Evolutionary conservation across 2,888 invertebrate species (phyloP).

Genomic region (Phoenoteleia sp.): DNA sequence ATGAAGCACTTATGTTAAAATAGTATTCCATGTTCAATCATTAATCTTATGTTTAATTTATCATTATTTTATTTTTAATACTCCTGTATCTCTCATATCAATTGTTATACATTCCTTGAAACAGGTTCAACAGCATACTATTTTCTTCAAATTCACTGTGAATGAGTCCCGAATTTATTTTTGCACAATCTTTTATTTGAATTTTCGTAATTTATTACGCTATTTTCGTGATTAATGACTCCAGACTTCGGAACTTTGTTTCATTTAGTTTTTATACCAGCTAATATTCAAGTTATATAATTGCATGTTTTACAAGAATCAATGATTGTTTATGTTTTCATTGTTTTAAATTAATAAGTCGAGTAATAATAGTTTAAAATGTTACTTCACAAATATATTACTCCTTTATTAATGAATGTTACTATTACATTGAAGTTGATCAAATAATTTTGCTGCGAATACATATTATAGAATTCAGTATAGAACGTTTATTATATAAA

Average conservation of each 20-base stretch:
- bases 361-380: background rate
- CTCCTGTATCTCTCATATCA: background rate
- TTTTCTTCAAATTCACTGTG: conserved; percentile 16
- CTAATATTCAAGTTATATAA: conserved; percentile 22
- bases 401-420: too few relatives aligned
- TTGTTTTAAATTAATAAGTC: conserved; percentile 8
- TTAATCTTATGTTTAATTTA: conserved; percentile 39
- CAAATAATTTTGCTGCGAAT: too few relatives aligned
- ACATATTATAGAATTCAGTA: too few relatives aligned
- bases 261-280: conserved; percentile 14
- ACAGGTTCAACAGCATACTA: background rate
- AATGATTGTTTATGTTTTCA: background rate
- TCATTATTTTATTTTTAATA: conserved; percentile 37
- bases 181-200: conserved; percentile 38
- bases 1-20: conserved; percentile 18
- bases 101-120: conserved; percentile 32
- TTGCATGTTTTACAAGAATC: background rate
- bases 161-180: conserved; percentile 23
- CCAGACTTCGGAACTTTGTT: conserved; percentile 7
- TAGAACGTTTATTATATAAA: too few relatives aligned
- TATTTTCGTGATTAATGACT: conserved; percentile 32
- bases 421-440: too few relatives aligned
- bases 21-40: conserved; percentile 15
- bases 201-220: conserved; percentile 27
- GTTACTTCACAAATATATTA: too few relatives aligned